phyloP scores from a whole-genome alignment of 2,113 vertebrate genomes.

The Neodontobutis hainanensis region DNA sequence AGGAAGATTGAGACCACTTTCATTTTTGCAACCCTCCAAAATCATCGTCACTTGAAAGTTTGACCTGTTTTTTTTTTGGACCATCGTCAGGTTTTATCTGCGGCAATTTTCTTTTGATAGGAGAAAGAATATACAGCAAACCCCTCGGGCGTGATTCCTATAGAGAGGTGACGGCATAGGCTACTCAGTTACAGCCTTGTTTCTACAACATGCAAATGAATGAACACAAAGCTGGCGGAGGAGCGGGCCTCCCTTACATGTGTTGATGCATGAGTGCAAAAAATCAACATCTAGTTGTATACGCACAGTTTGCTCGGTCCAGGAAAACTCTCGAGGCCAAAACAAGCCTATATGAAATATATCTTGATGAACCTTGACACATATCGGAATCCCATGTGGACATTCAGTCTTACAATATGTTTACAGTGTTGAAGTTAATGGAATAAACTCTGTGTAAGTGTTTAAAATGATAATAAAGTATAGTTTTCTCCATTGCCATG shows the following conservation, averaged over 20 bases:
- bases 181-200: slow-evolving; percentile 25
- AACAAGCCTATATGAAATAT: slow-evolving; percentile 37
- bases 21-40: slow-evolving; percentile 58
- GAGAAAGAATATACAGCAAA: slow-evolving; percentile 65
- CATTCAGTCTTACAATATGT: slow-evolving; percentile 99
- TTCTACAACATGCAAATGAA: slow-evolving; percentile 25
- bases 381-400: slow-evolving; percentile 71
- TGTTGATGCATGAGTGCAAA: slow-evolving; percentile 44
- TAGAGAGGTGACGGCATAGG: slow-evolving; percentile 35
- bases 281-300: slow-evolving; percentile 43
- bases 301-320: slow-evolving; percentile 29
- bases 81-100: slow-evolving; percentile 52
- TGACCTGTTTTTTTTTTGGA: slow-evolving; percentile 46
- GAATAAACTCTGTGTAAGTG: slow-evolving; percentile 94
- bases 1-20: slow-evolving; percentile 57
- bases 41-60: slow-evolving; percentile 62
- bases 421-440: slow-evolving; percentile 99
- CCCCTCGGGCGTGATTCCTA: slow-evolving; percentile 82
- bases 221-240: slow-evolving; percentile 30
- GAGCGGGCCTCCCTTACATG: slow-evolving; percentile 35
- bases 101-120: slow-evolving; percentile 31
- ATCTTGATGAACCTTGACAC: slow-evolving; percentile 31
- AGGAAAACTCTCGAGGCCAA: slow-evolving; percentile 30
- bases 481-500: slow-evolving; percentile 86
- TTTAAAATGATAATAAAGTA: slow-evolving; percentile 87